Percentiles rank a stretch among this genome's conserved stretches.
These are phyloP conservation scores for Cyprinella venusta DNA, from an alignment of 2,797 vertebrate species.

Conservation along the genomic window DNA sequence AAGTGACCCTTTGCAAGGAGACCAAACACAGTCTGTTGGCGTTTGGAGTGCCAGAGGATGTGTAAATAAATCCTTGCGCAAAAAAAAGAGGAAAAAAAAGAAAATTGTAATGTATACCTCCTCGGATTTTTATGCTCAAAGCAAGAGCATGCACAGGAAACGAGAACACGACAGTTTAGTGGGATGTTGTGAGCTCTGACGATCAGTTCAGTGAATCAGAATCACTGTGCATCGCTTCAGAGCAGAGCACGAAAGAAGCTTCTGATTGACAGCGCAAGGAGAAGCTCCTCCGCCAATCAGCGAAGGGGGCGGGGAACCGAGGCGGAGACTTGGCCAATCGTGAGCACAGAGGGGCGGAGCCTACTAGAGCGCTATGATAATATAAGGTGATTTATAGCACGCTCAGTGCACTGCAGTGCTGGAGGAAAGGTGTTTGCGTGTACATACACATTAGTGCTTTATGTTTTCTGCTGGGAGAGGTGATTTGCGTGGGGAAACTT, in stretches of 20 bases:
- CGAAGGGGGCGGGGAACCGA: constrained; percentile 66
- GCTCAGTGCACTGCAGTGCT: constrained; percentile 80
- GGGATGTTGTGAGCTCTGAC: constrained; percentile 17
- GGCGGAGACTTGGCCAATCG: constrained; percentile 69
- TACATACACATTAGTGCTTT: constrained; percentile 61
- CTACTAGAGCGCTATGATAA: constrained; percentile 72
- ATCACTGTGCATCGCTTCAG: constrained; percentile 71
- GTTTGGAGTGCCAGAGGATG: constrained; percentile 61
- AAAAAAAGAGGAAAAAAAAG: constrained; percentile 44
- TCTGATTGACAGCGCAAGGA: constrained; percentile 78
- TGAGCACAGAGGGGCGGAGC: constrained; percentile 64
- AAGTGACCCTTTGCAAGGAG: constrained; percentile 50
- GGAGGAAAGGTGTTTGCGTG: constrained; percentile 70
- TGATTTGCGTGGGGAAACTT: constrained; percentile 19
- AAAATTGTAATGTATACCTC: constrained; percentile 61
- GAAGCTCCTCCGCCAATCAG: constrained; percentile 70
- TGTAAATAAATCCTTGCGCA: constrained; percentile 59
- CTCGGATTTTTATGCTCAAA: constrained; percentile 57
- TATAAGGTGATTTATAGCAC: constrained; percentile 81
- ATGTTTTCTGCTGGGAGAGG: constrained; percentile 24
- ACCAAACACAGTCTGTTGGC: constrained; percentile 54
- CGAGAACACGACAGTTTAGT: not conserved
- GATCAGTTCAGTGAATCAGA: constrained; percentile 66
- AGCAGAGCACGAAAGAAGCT: constrained; percentile 67
- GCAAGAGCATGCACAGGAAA: constrained; percentile 20